Evolutionary conservation across 2,113 vertebrate genomes (phyloP).

Genomic region (Martes martes): DNA sequence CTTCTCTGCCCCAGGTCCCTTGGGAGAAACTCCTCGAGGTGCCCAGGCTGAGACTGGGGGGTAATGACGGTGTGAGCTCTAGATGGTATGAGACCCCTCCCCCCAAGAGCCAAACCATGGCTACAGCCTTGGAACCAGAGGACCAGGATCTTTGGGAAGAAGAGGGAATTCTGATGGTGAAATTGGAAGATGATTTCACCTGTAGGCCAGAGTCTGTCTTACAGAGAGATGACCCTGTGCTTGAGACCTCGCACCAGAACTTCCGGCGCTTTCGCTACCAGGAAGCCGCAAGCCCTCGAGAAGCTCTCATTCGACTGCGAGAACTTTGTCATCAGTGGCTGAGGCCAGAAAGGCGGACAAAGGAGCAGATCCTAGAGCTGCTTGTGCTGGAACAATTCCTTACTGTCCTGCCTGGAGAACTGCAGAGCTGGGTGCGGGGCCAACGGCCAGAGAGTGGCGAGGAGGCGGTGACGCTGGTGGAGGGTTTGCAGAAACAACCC

Average conservation of each 20-base stretch:
- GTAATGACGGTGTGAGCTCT: constrained; percentile 3
- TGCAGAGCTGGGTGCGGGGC: constrained; percentile 76
- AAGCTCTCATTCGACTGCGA: constrained; percentile 71
- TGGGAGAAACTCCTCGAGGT: neutral
- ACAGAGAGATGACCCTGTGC: constrained; percentile 62
- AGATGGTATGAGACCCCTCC: constrained; percentile 50
- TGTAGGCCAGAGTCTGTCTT: constrained; percentile 53
- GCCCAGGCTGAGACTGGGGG: neutral
- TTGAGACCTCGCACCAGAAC: constrained; percentile 73
- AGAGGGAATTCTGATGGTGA: constrained; percentile 74
- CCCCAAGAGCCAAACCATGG: constrained; percentile 57
- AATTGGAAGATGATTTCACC: constrained; percentile 69
- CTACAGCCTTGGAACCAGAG: constrained; percentile 59
- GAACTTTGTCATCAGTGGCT: constrained; percentile 76
- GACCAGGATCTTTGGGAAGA: constrained; percentile 72
- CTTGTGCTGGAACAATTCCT: constrained; percentile 76
- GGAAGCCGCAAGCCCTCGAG: constrained; percentile 73
- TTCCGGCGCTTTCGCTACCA: constrained; percentile 75
- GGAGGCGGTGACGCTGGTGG: constrained; percentile 76
- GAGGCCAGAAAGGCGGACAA: constrained; percentile 72
- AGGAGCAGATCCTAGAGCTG: constrained; percentile 75
- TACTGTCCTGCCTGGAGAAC: constrained; percentile 69
- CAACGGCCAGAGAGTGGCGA: constrained; percentile 75
- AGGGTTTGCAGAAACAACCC: constrained; percentile 78
- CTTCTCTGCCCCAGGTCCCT: constrained; percentile 39